Evolutionary conservation across 2,797 vertebrate genomes (phyloP).

Genomic region (Valencia hispanica): DNA sequence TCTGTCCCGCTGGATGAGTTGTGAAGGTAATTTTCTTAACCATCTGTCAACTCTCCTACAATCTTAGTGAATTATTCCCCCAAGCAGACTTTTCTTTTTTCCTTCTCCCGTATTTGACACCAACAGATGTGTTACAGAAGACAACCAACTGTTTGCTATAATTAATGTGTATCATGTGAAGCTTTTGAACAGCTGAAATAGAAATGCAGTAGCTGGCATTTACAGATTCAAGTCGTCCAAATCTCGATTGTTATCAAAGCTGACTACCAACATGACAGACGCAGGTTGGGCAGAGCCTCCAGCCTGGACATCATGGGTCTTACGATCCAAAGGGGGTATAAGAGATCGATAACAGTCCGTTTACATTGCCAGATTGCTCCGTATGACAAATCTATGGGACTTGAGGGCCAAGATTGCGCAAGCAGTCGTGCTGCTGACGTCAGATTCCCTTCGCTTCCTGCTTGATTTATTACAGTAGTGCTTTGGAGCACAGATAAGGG

Average conservation of each 20-base stretch:
- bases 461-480: conserved; percentile 73
- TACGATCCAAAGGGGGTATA: conserved; percentile 22
- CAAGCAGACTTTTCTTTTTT: conserved; percentile 21
- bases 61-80: conserved; percentile 32
- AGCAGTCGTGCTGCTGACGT: conserved; percentile 68
- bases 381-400: conserved; percentile 67
- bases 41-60: conserved; percentile 22
- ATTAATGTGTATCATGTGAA: conserved; percentile 45
- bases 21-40: conserved; percentile 23
- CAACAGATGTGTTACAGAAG: conserved; percentile 37
- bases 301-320: conserved; percentile 12
- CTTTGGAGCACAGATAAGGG: conserved; percentile 35
- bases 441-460: conserved; percentile 56
- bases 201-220: conserved; percentile 42
- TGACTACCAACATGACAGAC: conserved; percentile 4
- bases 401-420: conserved; percentile 61
- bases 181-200: conserved; percentile 39
- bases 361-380: conserved; percentile 67
- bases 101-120: conserved; percentile 15
- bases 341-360: conserved; percentile 65
- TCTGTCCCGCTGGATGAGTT: conserved; percentile 30
- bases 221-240: background rate
- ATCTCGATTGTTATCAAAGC: background rate
- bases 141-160: conserved; percentile 45
- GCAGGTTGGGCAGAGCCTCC: conserved; percentile 49